A percentile compares a stretch with the other conserved stretches of the same genome.
phyloP scores from a whole-genome alignment of 2,888 invertebrate genomes.

The Parnassius orleans region DNA sequence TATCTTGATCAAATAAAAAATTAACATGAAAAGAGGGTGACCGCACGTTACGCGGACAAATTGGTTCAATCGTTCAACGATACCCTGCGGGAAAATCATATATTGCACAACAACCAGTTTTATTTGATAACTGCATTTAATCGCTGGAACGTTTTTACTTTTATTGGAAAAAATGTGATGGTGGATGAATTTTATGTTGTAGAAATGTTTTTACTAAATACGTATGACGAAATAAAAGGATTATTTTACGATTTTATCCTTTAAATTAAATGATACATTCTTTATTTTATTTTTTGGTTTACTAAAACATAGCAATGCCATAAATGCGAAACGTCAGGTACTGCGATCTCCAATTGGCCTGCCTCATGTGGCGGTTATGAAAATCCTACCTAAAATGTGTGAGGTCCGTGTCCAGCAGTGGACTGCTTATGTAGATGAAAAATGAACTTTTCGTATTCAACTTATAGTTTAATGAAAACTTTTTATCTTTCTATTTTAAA shows the following conservation, averaged over 20 bases:
- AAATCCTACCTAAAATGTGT: too few species aligned
- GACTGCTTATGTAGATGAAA: too few species aligned
- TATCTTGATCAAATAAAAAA: slow-evolving; percentile 77
- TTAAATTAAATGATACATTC: too few species aligned
- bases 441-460: too few species aligned
- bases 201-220: neutral
- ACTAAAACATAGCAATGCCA: too few species aligned
- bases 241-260: too few species aligned
- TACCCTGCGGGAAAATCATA: slow-evolving; percentile 44
- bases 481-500: neutral
- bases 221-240: too few species aligned
- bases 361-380: too few species aligned
- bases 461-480: neutral
- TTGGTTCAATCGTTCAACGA: slow-evolving; percentile 61
- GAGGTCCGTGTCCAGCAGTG: too few species aligned
- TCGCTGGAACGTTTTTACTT: slow-evolving; percentile 13
- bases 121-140: slow-evolving; percentile 28
- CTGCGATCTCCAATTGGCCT: too few species aligned
- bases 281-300: too few species aligned
- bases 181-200: neutral
- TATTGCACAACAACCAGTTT: slow-evolving; percentile 29
- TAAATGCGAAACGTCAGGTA: too few species aligned
- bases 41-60: slow-evolving; percentile 61
- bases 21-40: slow-evolving; percentile 60
- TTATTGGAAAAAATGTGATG: slow-evolving; percentile 11